A percentile compares a stretch with the other conserved stretches of the same genome.
Conservation (phyloP, 1,140 invertebrate genomes). For the Anastrepha ludens region DNA sequence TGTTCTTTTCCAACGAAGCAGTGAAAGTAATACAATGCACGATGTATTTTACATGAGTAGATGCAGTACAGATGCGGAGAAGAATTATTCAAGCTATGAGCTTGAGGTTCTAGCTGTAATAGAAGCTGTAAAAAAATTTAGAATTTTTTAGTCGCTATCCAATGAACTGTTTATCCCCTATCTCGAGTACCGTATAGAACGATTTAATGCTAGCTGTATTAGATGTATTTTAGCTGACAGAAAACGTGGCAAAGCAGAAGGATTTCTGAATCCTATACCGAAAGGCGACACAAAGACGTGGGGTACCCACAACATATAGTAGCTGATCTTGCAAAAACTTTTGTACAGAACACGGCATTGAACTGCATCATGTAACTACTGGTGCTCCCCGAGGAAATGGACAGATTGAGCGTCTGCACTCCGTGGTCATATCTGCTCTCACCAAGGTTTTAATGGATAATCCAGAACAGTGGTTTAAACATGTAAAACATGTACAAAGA, state of each 20-base stretch:
- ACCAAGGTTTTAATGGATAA: no score
- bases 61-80: conserved; percentile 59
- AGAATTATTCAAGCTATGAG: conserved; percentile 69
- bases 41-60: conserved; percentile 63
- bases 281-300: conserved; percentile 63
- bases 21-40: conserved; percentile 72
- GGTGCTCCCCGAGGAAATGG: background rate
- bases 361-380: conserved; percentile 72
- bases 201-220: conserved; percentile 39
- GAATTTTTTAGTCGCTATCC: no score
- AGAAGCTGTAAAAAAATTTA: conserved; percentile 64
- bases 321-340: conserved; percentile 75
- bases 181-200: no score
- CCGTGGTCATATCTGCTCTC: no score
- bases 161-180: no score
- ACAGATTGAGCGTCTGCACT: no score
- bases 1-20: conserved; percentile 64
- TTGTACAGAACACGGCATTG: conserved; percentile 61
- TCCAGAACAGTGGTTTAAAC: no score
- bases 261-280: conserved; percentile 62
- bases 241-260: conserved; percentile 64
- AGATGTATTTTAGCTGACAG: conserved; percentile 57
- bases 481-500: background rate
- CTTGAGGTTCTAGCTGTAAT: conserved; percentile 59
- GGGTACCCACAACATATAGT: conserved; percentile 74